Percentiles rank a stretch among this genome's conserved stretches.
These are phyloP conservation scores for Gyrodactylus bullatarudis DNA, from an alignment of 1,140 invertebrate genomes.

Conservation along the genomic window DNA sequence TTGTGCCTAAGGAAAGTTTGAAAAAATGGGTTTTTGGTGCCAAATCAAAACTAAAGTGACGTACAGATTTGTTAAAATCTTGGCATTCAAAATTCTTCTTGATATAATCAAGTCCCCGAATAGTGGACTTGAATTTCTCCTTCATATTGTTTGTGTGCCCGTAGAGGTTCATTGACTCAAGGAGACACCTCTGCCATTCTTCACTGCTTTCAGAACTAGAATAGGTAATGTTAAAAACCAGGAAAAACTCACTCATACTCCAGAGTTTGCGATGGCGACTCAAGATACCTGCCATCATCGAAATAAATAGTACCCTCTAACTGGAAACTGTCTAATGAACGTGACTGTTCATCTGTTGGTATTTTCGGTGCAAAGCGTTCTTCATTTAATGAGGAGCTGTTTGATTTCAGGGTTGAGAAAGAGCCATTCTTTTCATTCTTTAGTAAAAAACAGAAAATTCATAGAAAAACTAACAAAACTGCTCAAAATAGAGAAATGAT, in stretches of 20 bases:
- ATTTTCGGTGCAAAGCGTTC: too few relatives aligned
- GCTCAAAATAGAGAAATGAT: too few relatives aligned
- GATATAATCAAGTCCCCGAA: neutral
- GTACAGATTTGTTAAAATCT: neutral
- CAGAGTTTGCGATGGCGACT: neutral
- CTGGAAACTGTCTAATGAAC: too few relatives aligned
- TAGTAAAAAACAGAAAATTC: too few relatives aligned
- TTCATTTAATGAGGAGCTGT: too few relatives aligned
- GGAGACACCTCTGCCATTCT: neutral
- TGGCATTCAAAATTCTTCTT: neutral
- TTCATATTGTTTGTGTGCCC: neutral
- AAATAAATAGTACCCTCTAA: neutral
- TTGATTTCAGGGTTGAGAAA: too few relatives aligned
- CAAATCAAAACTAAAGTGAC: neutral
- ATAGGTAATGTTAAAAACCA: neutral
- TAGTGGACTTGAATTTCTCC: neutral
- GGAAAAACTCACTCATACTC: neutral
- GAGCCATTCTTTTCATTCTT: too few relatives aligned
- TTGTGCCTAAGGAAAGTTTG: conserved; percentile 14
- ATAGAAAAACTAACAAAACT: too few relatives aligned
- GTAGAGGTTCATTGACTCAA: neutral
- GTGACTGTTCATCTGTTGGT: too few relatives aligned
- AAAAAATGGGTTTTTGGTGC: neutral
- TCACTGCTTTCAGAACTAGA: neutral
- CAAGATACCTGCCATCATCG: neutral